Base-by-base conservation (phyloP, 2,113 vertebrate genomes). In the Apaloderma vittatum region DNA sequence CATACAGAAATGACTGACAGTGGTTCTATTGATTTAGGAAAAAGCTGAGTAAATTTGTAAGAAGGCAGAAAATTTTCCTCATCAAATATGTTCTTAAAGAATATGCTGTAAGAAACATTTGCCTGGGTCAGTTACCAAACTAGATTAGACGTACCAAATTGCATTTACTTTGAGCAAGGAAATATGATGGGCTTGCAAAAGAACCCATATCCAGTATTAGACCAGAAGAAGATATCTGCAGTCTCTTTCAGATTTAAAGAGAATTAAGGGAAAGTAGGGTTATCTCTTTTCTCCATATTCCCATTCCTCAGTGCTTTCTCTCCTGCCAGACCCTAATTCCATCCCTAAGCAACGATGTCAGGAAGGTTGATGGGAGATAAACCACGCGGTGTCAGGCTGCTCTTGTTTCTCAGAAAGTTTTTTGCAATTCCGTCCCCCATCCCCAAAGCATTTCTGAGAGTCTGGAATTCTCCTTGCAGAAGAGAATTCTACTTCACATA, bases 51-150 rank as follows among this genome's bases (percentile, higher is more conserved):
- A 51, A 70, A 84, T 74, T 77, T 83, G 46, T 89, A 70, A 74
- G 82, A 89, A 88, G 49, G 49, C 46, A 83, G 67, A 74, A 92
- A 92, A 90, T 57, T 30, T 73, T 80, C 86, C 82, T 76, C 49
- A 74, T 92, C 63, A 80, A 70, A 77, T 43, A 12, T 6, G 9
- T 70, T 94, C 78, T 80, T 87, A 83, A 92, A 66, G 67, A 83
- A 36, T 66, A 45, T 1, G 6, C 88, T 85, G 51, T 34, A n/a
- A 90, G 79, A 29, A 88, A 34, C 78, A 62, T 91, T 59, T 95
- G 92, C 32, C 26, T 88, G 61, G 26, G 40, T 88, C 66, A 86
- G 77, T 92, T 86, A 88, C 52, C 48, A 36, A 86, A 48, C 37
- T 34, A 22, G 65, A 52, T 79, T 61, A 65, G 73, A 86, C 51